Evolutionary conservation across 2,888 invertebrate species (phyloP).

Genomic region (Cordilura impudica): DNA sequence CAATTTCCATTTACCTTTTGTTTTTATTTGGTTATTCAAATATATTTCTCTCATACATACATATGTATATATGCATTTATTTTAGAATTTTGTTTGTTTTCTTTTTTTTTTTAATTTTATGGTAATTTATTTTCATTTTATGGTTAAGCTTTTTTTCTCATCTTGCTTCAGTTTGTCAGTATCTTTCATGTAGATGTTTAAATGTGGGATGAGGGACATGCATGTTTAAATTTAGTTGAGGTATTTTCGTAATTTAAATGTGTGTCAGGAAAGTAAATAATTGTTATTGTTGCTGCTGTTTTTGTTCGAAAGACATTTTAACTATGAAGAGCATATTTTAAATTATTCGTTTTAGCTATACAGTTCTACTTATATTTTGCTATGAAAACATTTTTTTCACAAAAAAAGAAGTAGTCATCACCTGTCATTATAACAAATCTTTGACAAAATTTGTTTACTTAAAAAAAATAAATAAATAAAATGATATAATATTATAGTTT

Average conservation of each 20-base stretch:
- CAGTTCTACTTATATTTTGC: neutral
- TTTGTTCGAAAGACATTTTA: neutral
- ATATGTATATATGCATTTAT: neutral
- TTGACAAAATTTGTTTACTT: too few species aligned
- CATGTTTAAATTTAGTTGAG: neutral
- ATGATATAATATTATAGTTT: too few species aligned
- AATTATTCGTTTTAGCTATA: neutral
- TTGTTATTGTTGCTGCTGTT: neutral
- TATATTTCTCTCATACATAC: constrained; percentile 3
- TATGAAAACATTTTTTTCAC: neutral
- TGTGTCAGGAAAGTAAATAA: constrained; percentile 11
- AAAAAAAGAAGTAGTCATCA: neutral
- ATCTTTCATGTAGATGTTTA: neutral
- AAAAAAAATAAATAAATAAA: too few species aligned
- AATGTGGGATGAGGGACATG: neutral
- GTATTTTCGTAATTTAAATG: constrained; percentile 33
- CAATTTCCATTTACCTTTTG: neutral
- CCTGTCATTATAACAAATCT: neutral
- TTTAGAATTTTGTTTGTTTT: neutral
- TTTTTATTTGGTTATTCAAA: neutral
- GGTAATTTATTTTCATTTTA: constrained; percentile 42
- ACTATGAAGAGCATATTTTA: neutral
- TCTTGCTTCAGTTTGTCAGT: neutral
- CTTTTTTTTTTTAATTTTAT: constrained; percentile 26
- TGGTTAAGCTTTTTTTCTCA: neutral